Conservation (phyloP, 2,797 vertebrate species). For the Eidolon dupreanum region DNA sequence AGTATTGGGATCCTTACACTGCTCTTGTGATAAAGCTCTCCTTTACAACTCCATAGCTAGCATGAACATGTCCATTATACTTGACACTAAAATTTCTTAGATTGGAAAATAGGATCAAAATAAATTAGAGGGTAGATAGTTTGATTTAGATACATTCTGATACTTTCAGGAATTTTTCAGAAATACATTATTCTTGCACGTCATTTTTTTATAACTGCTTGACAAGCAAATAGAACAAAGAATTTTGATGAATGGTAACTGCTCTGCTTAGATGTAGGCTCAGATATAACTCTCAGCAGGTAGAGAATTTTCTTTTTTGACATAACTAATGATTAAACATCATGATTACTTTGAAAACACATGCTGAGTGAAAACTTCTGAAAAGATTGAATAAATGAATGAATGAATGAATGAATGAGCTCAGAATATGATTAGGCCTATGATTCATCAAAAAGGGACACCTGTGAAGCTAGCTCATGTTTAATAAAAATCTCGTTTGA, state of each 20-base stretch:
- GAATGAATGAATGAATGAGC: background rate
- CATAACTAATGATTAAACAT: slow-evolving; percentile 1
- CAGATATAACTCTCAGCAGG: background rate
- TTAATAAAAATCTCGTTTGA: background rate
- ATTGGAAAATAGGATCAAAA: background rate
- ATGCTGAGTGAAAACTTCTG: background rate
- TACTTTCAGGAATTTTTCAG: background rate
- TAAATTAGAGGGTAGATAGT: background rate
- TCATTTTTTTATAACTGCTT: background rate
- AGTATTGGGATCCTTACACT: background rate
- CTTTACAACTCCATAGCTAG: background rate
- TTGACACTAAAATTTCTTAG: background rate
- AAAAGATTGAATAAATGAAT: background rate
- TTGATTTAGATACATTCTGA: background rate
- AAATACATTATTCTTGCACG: background rate
- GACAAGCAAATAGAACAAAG: background rate
- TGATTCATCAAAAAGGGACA: background rate
- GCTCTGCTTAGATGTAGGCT: background rate
- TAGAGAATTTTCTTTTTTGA: background rate
- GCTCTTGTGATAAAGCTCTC: background rate
- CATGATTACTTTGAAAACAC: background rate
- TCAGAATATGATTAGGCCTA: background rate
- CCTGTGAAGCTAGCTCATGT: background rate
- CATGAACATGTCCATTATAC: background rate
- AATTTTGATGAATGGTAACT: background rate